A percentile compares a stretch with the other conserved stretches of the same genome.
phyloP scores from a whole-genome alignment of 2,113 vertebrate species.

The Falcunculus frontatus region DNA sequence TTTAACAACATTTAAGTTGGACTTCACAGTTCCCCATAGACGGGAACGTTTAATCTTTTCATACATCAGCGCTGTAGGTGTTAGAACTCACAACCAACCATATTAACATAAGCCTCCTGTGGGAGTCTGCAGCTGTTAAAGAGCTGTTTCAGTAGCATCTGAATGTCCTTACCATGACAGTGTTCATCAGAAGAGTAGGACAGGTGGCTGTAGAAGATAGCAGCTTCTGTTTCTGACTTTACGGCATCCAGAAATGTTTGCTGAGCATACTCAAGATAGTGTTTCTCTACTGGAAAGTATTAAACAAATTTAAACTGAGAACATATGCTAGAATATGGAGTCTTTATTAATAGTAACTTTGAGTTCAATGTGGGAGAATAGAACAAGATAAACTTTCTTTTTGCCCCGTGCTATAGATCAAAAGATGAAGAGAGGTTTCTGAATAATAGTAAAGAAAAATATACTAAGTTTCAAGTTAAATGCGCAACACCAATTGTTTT shows the following conservation, averaged over 20 bases:
- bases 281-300: not conserved
- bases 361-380: not conserved
- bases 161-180: not conserved
- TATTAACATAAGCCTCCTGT: not conserved
- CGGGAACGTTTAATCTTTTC: not conserved
- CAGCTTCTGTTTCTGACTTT: not conserved
- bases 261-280: not conserved
- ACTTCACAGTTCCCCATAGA: not conserved
- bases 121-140: not conserved
- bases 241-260: not conserved
- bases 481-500: not conserved
- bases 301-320: not conserved
- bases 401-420: not conserved
- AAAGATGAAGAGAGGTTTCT: not conserved
- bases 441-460: not conserved
- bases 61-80: not conserved
- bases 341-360: not conserved
- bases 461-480: not conserved
- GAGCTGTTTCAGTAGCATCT: not conserved
- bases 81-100: not conserved
- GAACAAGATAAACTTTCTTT: not conserved
- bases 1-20: not conserved
- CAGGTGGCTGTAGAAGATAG: not conserved
- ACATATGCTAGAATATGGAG: not conserved
- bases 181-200: not conserved